Conservation (phyloP, 2,797 vertebrate genomes). For the Sebastes steindachneri region DNA sequence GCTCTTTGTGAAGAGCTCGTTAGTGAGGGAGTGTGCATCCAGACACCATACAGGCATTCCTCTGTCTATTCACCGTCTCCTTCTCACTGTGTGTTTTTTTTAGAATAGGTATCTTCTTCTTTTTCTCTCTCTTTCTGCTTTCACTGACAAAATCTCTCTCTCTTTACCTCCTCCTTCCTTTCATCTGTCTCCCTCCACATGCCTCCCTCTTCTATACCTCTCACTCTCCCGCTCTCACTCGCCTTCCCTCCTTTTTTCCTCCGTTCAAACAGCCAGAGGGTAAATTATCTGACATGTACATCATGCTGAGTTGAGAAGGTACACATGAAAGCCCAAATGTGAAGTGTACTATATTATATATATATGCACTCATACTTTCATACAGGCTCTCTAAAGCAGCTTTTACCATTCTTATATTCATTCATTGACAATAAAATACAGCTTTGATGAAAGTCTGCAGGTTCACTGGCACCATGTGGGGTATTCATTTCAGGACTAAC, state of each 20-base stretch:
- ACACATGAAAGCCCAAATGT: not conserved
- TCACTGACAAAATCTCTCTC: conserved; percentile 5
- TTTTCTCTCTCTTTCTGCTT: not conserved
- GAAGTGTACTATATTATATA: not conserved
- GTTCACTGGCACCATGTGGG: not conserved
- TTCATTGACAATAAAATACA: not conserved
- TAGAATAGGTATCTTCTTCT: conserved; percentile 6
- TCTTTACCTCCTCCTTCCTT: conserved; percentile 3
- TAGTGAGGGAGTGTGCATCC: conserved; percentile 36
- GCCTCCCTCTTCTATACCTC: not conserved
- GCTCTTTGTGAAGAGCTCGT: conserved; percentile 52
- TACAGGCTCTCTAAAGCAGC: not conserved
- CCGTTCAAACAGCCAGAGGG: not conserved
- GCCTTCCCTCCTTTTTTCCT: not conserved
- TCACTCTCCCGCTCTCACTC: not conserved
- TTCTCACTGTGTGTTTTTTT: not conserved
- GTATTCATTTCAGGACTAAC: not conserved
- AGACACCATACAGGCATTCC: conserved; percentile 37
- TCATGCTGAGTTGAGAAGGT: not conserved
- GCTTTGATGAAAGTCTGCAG: not conserved
- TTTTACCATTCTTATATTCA: not conserved
- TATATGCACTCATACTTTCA: not conserved
- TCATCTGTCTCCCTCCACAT: not conserved
- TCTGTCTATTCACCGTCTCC: conserved; percentile 18
- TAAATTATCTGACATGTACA: not conserved